phyloP scores from a whole-genome alignment of 1,140 invertebrate genomes.

The Coelopa frigida region DNA sequence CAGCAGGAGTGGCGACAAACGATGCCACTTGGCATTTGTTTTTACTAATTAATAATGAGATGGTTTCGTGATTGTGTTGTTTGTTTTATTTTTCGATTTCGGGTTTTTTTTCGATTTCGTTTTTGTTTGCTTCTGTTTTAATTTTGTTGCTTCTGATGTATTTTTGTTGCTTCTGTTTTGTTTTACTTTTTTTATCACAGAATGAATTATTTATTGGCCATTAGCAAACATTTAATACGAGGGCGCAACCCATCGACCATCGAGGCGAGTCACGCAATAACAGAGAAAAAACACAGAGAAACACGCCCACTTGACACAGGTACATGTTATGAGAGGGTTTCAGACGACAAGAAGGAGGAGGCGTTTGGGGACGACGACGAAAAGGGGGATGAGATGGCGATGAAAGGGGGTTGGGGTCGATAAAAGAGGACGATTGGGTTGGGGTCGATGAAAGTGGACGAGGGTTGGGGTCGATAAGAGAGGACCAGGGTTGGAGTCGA shows the following conservation, averaged over 20 bases:
- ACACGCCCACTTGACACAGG: no score
- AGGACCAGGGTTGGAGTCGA: no score
- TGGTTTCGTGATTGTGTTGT: not conserved
- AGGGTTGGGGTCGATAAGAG: no score
- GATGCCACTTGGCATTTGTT: conserved; percentile 38
- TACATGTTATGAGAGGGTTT: no score
- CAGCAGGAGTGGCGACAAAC: conserved; percentile 14
- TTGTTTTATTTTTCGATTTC: conserved; percentile 7
- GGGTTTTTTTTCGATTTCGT: no score
- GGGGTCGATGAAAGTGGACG: no score
- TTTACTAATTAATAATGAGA: conserved; percentile 43
- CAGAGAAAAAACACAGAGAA: conserved; percentile 2
- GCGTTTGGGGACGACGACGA: no score
- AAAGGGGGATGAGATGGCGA: no score
- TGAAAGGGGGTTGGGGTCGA: no score
- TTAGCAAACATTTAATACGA: conserved; percentile 39
- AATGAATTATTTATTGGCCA: conserved; percentile 41
- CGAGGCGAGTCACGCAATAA: conserved; percentile 14
- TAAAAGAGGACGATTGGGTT: no score
- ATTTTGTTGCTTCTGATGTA: conserved; percentile 14
- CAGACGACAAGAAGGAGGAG: no score
- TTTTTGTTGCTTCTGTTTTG: conserved; percentile 15
- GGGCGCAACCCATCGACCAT: conserved; percentile 3
- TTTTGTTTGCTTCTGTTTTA: not conserved
- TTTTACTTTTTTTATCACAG: conserved; percentile 8